Conservation (phyloP, 2,113 vertebrate genomes). For the Nesogale talazaci region DNA sequence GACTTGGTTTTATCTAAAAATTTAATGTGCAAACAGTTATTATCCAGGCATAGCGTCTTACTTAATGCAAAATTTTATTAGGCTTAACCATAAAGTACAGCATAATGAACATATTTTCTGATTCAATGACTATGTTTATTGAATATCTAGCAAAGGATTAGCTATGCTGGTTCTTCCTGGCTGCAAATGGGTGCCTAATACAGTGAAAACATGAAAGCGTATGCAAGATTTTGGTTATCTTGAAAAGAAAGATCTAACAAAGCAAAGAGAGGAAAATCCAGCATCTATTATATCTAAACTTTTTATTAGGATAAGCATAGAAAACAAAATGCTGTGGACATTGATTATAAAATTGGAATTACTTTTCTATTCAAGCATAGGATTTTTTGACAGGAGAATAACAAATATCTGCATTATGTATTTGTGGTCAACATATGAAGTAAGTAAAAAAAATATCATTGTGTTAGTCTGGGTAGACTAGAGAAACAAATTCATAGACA, state of each 20-base stretch:
- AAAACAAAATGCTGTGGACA: background rate
- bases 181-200: constrained; percentile 27
- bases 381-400: background rate
- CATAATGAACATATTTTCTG: constrained; percentile 78
- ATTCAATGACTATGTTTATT: constrained; percentile 75
- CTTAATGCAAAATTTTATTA: constrained; percentile 78
- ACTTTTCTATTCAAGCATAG: background rate
- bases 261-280: background rate
- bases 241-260: background rate
- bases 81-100: constrained; percentile 66
- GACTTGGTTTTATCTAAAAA: constrained; percentile 60
- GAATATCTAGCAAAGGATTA: constrained; percentile 67
- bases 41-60: constrained; percentile 68
- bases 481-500: no score
- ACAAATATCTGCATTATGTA: background rate
- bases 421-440: background rate
- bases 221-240: constrained; percentile 23
- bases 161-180: constrained; percentile 2
- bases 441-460: no score
- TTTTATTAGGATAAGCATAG: background rate
- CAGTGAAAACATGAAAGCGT: constrained; percentile 32
- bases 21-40: constrained; percentile 73
- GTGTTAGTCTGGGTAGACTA: no score
- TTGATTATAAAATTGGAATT: background rate
- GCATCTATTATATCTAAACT: background rate